A percentile compares a stretch with the other conserved stretches of the same genome.
Conservation (phyloP, 53 echinoderm and acorn worm genomes). For the Antedon mediterranea region DNA sequence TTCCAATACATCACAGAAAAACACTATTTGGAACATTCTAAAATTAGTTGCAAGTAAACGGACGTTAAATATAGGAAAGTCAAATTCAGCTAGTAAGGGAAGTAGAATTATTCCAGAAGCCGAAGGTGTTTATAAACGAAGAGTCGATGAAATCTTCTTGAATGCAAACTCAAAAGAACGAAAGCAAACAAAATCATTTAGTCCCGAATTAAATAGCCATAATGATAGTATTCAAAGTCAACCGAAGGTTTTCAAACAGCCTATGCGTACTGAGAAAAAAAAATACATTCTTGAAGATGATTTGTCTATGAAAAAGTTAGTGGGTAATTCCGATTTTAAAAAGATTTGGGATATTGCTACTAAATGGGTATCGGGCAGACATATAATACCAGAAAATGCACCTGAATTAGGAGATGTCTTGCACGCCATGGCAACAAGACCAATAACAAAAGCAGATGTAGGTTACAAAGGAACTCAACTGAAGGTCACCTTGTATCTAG, state of each 20-base stretch:
- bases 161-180: background rate
- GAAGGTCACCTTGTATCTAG: constrained; percentile 46
- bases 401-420: constrained; percentile 58
- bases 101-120: background rate
- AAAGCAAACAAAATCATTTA: background rate
- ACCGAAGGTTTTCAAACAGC: background rate
- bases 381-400: constrained; percentile 36
- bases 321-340: background rate
- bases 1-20: background rate
- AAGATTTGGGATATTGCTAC: constrained; percentile 43
- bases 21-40: background rate
- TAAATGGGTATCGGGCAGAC: constrained; percentile 43
- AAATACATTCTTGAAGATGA: background rate
- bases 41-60: background rate
- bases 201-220: background rate
- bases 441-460: constrained; percentile 60
- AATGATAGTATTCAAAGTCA: background rate
- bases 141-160: background rate
- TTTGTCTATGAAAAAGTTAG: background rate
- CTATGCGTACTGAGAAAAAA: background rate
- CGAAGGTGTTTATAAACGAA: background rate
- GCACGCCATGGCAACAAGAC: constrained; percentile 47
- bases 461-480: constrained; percentile 93
- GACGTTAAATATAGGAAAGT: background rate
- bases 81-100: background rate